A percentile compares a stretch with the other conserved stretches of the same genome.
Evolutionary conservation across 2,113 vertebrate species (phyloP).

Genomic region (Orycteropus afer): DNA sequence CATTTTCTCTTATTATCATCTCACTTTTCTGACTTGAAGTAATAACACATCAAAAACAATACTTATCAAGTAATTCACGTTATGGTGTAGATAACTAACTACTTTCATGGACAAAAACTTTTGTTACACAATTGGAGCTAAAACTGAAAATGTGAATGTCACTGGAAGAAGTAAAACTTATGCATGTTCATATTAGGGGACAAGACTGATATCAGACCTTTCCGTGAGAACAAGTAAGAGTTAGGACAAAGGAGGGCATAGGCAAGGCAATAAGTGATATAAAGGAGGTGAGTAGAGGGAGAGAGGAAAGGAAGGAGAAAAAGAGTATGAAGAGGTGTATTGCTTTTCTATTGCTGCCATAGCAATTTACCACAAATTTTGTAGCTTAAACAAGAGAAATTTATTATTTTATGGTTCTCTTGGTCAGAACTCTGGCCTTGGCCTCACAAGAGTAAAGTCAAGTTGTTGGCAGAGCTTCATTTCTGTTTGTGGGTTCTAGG

Average conservation of each 20-base stretch:
- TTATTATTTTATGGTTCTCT: neutral
- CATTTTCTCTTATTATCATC: neutral
- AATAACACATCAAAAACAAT: neutral
- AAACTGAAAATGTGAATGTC: neutral
- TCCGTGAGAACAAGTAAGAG: neutral
- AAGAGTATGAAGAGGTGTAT: neutral
- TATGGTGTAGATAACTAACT: neutral
- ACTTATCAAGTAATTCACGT: neutral
- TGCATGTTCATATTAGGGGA: neutral
- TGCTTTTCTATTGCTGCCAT: neutral
- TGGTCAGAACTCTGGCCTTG: neutral
- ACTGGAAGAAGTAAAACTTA: neutral
- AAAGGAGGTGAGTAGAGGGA: neutral
- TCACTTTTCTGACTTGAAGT: neutral
- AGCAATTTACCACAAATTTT: neutral
- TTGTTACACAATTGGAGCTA: neutral
- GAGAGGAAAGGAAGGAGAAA: neutral
- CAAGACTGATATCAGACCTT: neutral
- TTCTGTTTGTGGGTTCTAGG: neutral
- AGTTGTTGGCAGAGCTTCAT: accelerated
- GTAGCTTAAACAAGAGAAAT: neutral
- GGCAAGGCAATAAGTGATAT: accelerated
- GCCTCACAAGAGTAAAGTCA: neutral
- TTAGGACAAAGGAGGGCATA: neutral
- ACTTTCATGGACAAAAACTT: neutral